phyloP scores from a whole-genome alignment of 2,113 vertebrate genomes.

The Holacanthus passer region DNA sequence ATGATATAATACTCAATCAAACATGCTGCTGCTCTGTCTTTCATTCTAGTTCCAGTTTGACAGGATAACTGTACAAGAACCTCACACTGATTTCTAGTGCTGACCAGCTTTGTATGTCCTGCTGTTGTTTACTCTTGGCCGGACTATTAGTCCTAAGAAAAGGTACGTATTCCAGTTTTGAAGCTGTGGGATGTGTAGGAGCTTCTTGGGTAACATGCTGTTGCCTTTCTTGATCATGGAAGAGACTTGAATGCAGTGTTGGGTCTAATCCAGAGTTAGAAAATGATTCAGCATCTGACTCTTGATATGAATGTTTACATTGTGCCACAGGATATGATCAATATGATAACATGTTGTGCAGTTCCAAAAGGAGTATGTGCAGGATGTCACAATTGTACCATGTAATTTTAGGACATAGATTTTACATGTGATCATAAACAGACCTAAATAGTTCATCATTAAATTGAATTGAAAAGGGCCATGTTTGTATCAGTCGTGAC shows the following conservation, averaged over 20 bases:
- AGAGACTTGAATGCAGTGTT: slow-evolving; percentile 1
- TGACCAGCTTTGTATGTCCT: neutral
- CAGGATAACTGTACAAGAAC: neutral
- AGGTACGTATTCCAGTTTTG: neutral
- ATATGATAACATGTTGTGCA: neutral
- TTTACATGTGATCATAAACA: neutral
- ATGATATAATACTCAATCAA: no score
- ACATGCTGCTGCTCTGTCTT: no score
- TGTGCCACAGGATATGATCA: neutral
- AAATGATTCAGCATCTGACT: slow-evolving; percentile 4
- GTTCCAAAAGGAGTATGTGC: neutral
- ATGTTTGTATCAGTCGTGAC: neutral
- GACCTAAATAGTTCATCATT: neutral
- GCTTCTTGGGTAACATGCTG: slow-evolving; percentile 33
- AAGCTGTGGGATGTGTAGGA: slow-evolving; percentile 10
- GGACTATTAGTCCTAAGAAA: slow-evolving; percentile 9
- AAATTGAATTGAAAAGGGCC: neutral
- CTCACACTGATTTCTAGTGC: neutral
- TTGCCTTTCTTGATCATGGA: no score
- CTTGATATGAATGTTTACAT: neutral
- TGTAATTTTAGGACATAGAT: neutral
- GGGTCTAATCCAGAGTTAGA: slow-evolving; percentile 14
- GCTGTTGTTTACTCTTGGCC: slow-evolving; percentile 4
- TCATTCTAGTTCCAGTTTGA: neutral
- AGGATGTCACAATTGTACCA: neutral